Evolutionary conservation across 37 sponge, comb jelly and placozoan species (phyloP), one percentile per base, ranked within the genome.

Genomic region (Beroe ovata): DNA sequence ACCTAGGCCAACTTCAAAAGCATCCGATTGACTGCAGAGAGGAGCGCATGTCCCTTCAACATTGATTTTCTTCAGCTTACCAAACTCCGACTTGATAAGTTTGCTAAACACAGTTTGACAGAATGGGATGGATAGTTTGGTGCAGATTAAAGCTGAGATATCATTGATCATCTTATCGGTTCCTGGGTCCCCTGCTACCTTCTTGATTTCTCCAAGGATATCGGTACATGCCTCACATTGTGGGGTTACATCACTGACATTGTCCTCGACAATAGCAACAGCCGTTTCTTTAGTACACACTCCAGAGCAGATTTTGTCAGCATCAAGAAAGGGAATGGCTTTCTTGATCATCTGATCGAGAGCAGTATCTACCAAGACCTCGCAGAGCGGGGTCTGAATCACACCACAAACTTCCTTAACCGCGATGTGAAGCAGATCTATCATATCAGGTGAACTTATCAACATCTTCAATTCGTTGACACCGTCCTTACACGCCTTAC

Each of bases 361-460:
- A 39, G 54, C 84, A 26, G 54, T 42, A 21, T 77, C 84, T 1
- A 36, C 54, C 16, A 77, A 18, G 2, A 42, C n/a, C 4, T 77
- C 84, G 20, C 84, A 77, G 22, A 8, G 11, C 23, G 84, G 8
- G 16, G 33, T n/a, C n/a, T 33, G 1, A 8, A 40, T 25, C 38
- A 77, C 4, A 11, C 47, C 54, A 77, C 84, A 77, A 1, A 77
- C n/a, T 35, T 77, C 84, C 18, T 77, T 33, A 0, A 77, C 84
- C 8, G 84, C 84, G 25, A 77, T 77, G 84, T 77, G 84, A 18
- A 42, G 21, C 11, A 77, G 84, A 77, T 77, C 84, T 35, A 42
- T 22, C 28, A 36, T 39, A 23, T 77, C 84, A 42, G 16, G 16
- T 18, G 84, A 77, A 26, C 26, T 77, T 20, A 77, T 23, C 4